Conservation (phyloP, 2,888 invertebrate genomes). For the Apamea crenata region DNA sequence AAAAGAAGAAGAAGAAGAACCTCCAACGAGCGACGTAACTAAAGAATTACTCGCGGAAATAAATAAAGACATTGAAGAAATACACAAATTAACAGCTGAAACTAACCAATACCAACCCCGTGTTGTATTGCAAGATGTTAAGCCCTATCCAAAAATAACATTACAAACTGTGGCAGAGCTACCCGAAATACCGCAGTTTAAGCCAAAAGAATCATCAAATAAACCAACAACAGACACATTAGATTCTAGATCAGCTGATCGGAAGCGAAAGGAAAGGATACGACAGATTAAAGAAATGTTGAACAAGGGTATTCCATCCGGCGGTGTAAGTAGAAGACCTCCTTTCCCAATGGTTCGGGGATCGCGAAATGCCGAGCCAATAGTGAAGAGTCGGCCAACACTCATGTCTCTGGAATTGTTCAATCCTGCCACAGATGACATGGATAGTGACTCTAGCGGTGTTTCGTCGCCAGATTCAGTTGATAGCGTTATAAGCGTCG, state of each 20-base stretch:
- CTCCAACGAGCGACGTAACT: slow-evolving; percentile 80
- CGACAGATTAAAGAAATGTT: slow-evolving; percentile 93
- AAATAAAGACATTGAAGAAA: slow-evolving; percentile 88
- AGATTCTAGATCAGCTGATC: slow-evolving; percentile 87
- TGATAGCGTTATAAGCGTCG: slow-evolving; percentile 95
- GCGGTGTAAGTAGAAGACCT: slow-evolving; percentile 86
- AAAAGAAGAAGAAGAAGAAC: slow-evolving; percentile 85
- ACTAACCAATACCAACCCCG: slow-evolving; percentile 83
- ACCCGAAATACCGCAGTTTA: slow-evolving; percentile 91
- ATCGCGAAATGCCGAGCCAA: slow-evolving; percentile 90
- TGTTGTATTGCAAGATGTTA: slow-evolving; percentile 86
- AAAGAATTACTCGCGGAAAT: slow-evolving; percentile 85
- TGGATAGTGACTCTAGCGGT: slow-evolving; percentile 97
- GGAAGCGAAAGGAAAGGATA: slow-evolving; percentile 91
- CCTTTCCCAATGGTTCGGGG: slow-evolving; percentile 94
- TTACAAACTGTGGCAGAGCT: slow-evolving; percentile 91
- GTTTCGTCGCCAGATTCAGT: slow-evolving; percentile 97
- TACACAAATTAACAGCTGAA: slow-evolving; percentile 88
- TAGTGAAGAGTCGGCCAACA: slow-evolving; percentile 93
- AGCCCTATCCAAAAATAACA: slow-evolving; percentile 90
- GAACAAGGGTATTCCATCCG: slow-evolving; percentile 92
- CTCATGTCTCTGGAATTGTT: slow-evolving; percentile 95
- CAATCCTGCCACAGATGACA: slow-evolving; percentile 97
- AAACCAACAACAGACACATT: slow-evolving; percentile 82
- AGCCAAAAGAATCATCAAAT: slow-evolving; percentile 78